These are phyloP conservation scores for Axinella damicornis DNA, from an alignment of 37 sponge, comb jelly and placozoan species.

Conservation along the genomic window DNA sequence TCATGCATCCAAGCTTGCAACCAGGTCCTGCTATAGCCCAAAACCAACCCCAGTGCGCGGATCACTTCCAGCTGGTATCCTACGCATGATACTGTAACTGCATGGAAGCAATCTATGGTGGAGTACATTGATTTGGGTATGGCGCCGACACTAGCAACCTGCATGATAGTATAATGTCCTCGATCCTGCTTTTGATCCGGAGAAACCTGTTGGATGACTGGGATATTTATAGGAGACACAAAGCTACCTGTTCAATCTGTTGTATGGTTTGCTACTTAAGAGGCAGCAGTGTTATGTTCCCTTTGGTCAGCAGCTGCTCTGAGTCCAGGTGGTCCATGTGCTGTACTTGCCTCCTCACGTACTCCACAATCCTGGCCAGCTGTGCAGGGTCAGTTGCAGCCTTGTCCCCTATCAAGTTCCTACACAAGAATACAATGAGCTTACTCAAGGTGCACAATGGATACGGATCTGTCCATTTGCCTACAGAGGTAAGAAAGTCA, in stretches of 20 bases:
- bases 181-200: not conserved
- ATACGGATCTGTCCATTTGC: no score
- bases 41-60: no score
- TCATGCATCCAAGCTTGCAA: no score
- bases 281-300: conserved; percentile 18
- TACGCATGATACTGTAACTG: no score
- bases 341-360: conserved; percentile 69
- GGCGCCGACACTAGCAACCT: no score
- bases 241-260: not conserved
- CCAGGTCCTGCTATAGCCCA: no score
- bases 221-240: not conserved
- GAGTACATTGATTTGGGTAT: no score
- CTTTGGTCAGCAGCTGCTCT: conserved; percentile 14
- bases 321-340: conserved; percentile 50
- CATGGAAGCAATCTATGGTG: no score
- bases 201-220: no score
- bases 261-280: not conserved
- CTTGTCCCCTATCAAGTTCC: conserved; percentile 61
- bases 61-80: no score
- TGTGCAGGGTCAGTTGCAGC: conserved; percentile 33
- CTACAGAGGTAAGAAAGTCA: no score
- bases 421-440: not conserved
- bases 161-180: not conserved
- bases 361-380: conserved; percentile 64
- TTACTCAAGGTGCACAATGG: not conserved